A percentile compares a stretch with the other conserved stretches of the same genome.
Conservation (phyloP, 2,888 invertebrate genomes). For the Cacoxenus indagator region DNA sequence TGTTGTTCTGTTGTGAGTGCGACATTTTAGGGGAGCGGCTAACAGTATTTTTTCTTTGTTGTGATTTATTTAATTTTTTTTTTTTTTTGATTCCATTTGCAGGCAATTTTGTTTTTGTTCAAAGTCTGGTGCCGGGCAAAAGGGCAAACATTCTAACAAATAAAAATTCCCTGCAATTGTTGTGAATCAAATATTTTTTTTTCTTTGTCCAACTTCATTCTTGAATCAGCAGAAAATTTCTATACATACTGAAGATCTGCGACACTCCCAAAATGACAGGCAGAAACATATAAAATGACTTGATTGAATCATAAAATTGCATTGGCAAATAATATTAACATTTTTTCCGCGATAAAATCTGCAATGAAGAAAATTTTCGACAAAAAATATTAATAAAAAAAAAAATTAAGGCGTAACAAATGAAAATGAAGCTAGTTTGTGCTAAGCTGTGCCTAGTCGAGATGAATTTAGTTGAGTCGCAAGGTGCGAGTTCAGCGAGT, state of each 20-base stretch:
- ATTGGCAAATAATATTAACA: not conserved
- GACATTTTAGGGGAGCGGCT: no score
- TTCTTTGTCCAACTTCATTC: not conserved
- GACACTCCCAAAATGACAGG: constrained; percentile 1
- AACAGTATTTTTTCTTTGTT: no score
- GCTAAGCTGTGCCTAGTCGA: no score
- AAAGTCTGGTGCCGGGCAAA: not conserved
- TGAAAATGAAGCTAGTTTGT: not conserved
- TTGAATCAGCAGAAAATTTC: not conserved
- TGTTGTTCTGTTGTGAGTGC: no score
- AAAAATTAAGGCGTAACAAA: not conserved
- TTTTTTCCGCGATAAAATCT: not conserved
- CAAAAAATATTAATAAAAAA: not conserved
- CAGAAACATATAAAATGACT: not conserved
- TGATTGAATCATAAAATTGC: not conserved
- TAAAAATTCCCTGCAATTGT: not conserved
- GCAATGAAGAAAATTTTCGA: not conserved
- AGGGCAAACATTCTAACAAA: constrained; percentile 11
- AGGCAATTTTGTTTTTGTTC: not conserved
- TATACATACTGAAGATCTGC: not conserved
- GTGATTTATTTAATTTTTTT: not conserved
- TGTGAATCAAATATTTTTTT: not conserved
- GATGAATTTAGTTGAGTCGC: not conserved
- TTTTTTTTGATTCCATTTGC: not conserved
- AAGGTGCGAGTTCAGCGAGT: constrained; percentile 1